A percentile compares a stretch with the other conserved stretches of the same genome.
Conservation (phyloP, 2,888 invertebrate species). For the Agrotis ipsilon region DNA sequence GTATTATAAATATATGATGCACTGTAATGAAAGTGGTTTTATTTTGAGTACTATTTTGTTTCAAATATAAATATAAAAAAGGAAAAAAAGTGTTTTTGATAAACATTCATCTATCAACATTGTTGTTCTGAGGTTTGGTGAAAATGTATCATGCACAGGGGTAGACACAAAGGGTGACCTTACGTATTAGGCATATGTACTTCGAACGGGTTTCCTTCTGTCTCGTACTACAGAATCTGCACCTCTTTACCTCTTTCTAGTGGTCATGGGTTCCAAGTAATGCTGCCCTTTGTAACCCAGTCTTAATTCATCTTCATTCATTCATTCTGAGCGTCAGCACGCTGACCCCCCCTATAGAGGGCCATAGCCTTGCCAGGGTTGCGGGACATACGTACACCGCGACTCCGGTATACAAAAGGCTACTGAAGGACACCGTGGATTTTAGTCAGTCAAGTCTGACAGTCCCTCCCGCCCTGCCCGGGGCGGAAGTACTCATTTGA, state of each 20-base stretch:
- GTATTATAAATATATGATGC: slow-evolving; percentile 36
- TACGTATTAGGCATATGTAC: slow-evolving; percentile 43
- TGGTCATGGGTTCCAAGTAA: slow-evolving; percentile 42
- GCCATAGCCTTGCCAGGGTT: no score
- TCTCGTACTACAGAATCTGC: slow-evolving; percentile 32
- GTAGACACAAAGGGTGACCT: slow-evolving; percentile 38
- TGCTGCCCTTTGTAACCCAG: slow-evolving; percentile 40
- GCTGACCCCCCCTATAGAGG: no score
- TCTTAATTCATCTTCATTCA: slow-evolving; percentile 46
- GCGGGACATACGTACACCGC: no score
- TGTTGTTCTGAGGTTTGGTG: slow-evolving; percentile 46
- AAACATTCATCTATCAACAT: slow-evolving; percentile 37
- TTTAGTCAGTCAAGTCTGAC: no score
- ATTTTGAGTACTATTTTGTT: slow-evolving; percentile 42
- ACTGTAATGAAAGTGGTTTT: slow-evolving; percentile 42
- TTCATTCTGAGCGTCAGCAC: no score
- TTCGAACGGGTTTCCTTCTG: slow-evolving; percentile 43
- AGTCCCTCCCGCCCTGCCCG: no score
- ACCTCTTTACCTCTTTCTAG: slow-evolving; percentile 38
- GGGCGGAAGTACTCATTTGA: no score
- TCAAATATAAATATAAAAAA: no score
- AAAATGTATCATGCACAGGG: slow-evolving; percentile 44
- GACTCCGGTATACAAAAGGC: no score
- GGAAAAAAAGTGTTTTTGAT: slow-evolving; percentile 40
- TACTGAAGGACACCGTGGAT: no score